These are phyloP conservation scores for Beroe ovata DNA, from an alignment of 37 sponge, comb jelly and placozoan species.

Conservation along the genomic window DNA sequence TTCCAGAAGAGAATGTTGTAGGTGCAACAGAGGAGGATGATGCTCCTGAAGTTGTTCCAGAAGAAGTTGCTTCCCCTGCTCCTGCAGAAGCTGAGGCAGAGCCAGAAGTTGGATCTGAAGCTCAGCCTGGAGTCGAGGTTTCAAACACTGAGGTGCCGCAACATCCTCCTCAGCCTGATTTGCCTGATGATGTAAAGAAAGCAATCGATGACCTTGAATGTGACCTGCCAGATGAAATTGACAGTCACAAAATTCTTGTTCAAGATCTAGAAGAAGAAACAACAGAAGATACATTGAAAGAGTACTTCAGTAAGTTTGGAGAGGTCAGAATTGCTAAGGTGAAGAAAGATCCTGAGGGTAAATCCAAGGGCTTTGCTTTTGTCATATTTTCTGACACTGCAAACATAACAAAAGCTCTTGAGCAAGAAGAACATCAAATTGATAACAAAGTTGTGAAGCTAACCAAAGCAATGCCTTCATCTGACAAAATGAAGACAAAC, in stretches of 20 bases:
- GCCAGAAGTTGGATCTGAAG: background rate
- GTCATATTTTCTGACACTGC: constrained; percentile 42
- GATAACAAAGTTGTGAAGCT: background rate
- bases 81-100: background rate
- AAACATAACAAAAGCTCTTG: constrained; percentile 49
- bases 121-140: background rate
- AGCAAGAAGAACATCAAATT: constrained; percentile 24
- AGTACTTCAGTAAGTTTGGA: constrained; percentile 55
- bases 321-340: constrained; percentile 41
- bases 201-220: constrained; percentile 32
- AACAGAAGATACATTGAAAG: constrained; percentile 38
- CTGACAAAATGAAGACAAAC: constrained; percentile 58
- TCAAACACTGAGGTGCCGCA: no score
- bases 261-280: background rate
- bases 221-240: constrained; percentile 66
- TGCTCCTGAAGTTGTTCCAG: background rate
- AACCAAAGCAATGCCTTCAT: constrained; percentile 62
- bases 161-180: background rate
- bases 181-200: background rate
- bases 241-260: constrained; percentile 30
- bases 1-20: background rate
- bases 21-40: background rate
- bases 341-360: constrained; percentile 26
- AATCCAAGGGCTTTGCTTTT: constrained; percentile 43
- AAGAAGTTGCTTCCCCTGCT: background rate